Conservation (phyloP, 2,113 vertebrate genomes). For the Aix galericulata region DNA sequence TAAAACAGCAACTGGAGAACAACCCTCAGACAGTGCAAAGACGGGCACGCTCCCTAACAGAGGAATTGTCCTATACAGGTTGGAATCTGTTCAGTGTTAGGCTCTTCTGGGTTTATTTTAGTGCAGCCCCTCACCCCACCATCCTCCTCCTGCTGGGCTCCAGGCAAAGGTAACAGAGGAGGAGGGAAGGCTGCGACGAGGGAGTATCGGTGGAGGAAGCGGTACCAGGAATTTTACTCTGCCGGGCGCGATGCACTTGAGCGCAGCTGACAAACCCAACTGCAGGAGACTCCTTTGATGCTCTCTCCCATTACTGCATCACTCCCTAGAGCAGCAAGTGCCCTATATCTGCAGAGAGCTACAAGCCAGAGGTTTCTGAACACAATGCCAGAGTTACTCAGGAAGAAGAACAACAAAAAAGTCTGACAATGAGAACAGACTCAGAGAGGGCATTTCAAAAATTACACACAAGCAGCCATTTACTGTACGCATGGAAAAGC, state of each 20-base stretch:
- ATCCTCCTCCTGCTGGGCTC: rapidly evolving
- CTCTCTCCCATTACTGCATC: not conserved
- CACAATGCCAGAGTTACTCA: conserved; percentile 28
- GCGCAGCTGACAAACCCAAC: conserved; percentile 18
- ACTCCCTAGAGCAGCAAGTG: conserved; percentile 46
- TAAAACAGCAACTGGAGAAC: not conserved
- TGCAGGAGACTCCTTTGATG: conserved; percentile 1
- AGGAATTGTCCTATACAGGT: not conserved
- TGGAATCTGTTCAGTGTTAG: not conserved
- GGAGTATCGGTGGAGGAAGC: not conserved
- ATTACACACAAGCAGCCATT: not conserved
- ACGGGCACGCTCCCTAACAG: not conserved
- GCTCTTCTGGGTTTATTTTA: not conserved
- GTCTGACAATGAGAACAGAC: not conserved
- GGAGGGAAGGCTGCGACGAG: not conserved
- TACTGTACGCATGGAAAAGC: not conserved
- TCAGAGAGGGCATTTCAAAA: not conserved
- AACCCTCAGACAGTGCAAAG: rapidly evolving
- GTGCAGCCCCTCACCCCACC: not conserved
- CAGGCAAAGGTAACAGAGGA: not conserved
- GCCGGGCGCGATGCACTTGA: conserved; percentile 26
- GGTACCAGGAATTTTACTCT: not conserved
- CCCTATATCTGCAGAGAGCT: conserved; percentile 41
- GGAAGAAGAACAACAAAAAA: not conserved
- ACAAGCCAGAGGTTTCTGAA: not conserved